A percentile compares a stretch with the other conserved stretches of the same genome.
These are phyloP conservation scores for Pegoplata infirma DNA, from an alignment of 2,888 invertebrate genomes.

Conservation along the genomic window DNA sequence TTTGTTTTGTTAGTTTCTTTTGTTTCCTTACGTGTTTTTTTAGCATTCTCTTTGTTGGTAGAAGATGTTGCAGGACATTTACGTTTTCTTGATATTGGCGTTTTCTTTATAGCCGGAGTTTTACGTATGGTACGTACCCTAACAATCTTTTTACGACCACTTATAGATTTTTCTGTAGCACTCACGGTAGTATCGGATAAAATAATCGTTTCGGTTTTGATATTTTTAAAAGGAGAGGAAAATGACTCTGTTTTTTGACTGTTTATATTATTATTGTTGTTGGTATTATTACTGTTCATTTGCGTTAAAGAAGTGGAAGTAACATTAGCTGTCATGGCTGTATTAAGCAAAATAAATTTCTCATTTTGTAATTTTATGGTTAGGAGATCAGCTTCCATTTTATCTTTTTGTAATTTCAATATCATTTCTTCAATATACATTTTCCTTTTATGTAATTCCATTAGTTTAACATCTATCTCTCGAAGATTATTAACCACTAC, in stretches of 20 bases:
- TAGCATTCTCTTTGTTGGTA: not conserved
- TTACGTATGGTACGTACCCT: not conserved
- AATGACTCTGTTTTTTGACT: not conserved
- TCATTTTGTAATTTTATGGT: slow-evolving; percentile 74
- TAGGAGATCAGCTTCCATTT: slow-evolving; percentile 73
- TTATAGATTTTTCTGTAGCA: not conserved
- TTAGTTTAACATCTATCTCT: slow-evolving; percentile 74
- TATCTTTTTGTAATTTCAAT: slow-evolving; percentile 75
- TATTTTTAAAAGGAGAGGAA: slow-evolving; percentile 11
- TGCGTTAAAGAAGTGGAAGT: too few species aligned
- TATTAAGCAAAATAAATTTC: slow-evolving; percentile 73
- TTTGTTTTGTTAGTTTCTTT: not conserved
- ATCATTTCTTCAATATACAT: slow-evolving; percentile 76
- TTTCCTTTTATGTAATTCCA: slow-evolving; percentile 75
- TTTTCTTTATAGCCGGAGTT: not conserved
- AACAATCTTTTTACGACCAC: not conserved
- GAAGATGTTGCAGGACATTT: not conserved
- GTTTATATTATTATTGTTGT: not conserved
- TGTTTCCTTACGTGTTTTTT: not conserved
- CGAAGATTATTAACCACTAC: slow-evolving; percentile 69
- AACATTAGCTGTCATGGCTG: slow-evolving; percentile 67
- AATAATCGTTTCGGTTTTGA: slow-evolving; percentile 41
- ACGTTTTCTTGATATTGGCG: not conserved
- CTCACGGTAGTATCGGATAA: slow-evolving; percentile 3
- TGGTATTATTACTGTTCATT: too few species aligned